These are phyloP conservation scores for Oryzias javanicus DNA, from an alignment of 2,113 vertebrate species.

Conservation along the genomic window DNA sequence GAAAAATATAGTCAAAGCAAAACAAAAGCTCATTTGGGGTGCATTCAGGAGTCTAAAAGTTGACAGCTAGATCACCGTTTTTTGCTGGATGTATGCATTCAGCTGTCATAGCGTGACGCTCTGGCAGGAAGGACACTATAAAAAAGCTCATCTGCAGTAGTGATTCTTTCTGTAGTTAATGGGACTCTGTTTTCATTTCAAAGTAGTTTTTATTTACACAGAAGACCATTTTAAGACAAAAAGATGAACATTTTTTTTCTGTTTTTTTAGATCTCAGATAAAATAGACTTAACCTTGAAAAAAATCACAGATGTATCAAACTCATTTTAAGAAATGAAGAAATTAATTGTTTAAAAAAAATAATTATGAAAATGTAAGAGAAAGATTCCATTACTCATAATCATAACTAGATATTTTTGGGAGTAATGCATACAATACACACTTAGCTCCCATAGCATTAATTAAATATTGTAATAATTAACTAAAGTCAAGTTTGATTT, in stretches of 20 bases:
- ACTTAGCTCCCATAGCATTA: too few species aligned
- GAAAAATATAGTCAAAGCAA: conserved; percentile 35
- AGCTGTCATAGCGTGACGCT: conserved; percentile 32
- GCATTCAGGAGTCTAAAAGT: conserved; percentile 42
- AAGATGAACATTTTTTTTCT: background rate
- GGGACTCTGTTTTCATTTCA: conserved; percentile 1
- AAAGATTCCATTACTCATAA: too few species aligned
- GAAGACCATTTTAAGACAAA: conserved; percentile 11
- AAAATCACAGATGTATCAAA: too few species aligned
- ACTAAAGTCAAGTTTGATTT: too few species aligned
- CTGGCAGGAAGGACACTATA: background rate
- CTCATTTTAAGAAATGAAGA: too few species aligned
- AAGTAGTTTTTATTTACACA: conserved; percentile 9
- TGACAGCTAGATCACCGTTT: conserved; percentile 46
- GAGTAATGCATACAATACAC: too few species aligned
- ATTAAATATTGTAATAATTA: too few species aligned
- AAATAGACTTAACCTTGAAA: too few species aligned
- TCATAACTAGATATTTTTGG: too few species aligned
- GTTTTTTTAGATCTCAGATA: background rate
- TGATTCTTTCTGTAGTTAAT: conserved; percentile 25
- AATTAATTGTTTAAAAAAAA: too few species aligned
- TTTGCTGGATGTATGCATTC: conserved; percentile 40
- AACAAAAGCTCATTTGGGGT: conserved; percentile 29
- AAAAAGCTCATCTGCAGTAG: conserved; percentile 3
- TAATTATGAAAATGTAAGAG: too few species aligned